Base-by-base conservation (phyloP, 2,113 vertebrate species). In the Stegastes partitus region DNA sequence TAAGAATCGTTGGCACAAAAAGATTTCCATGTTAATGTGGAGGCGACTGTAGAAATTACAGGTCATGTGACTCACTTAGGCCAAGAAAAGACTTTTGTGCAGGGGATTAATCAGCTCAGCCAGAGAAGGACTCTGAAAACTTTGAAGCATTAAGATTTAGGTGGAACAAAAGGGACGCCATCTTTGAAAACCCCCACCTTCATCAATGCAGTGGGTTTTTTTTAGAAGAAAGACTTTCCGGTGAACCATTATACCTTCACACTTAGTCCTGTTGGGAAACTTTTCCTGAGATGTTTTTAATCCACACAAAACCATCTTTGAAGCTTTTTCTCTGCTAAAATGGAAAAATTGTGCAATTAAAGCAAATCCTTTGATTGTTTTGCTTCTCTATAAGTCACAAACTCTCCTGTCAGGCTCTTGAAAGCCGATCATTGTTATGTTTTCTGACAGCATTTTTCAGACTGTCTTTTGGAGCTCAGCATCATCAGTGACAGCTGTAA, bases 391-490 rank as follows among this genome's bases (percentile, higher is more conserved):
- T n/a, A 50, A 50, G 19, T 49, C 63, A 47, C 44, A 47, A 18
- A 47, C 18, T 53, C 31, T 67, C 31, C 65, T 39, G 49, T 25
- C 49, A 31, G 26, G 49, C 44, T 50, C 25, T 49, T 50, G 11
- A 34, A 51, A 50, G 49, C 45, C 12, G 25, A 42, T 49, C 25
- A 51, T 9, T 21, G 28, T 23, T 55, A 12, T 23, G 55, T 56
- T 26, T 16, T 59, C 21, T 37, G 44, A 49, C 55, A 71, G 5
- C 22, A 39, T 68, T 68, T 66, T 68, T 55, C 16, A 47, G 26
- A 49, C 21, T 50, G 28, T 25, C 28, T 37, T 50, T 37, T 51
- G 58, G 45, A 26, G 51, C 51, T 21, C 25, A 11, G 16, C 51
- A 15, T 54, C 34, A 44, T 21, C 66, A 28, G 22, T 19, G 51